Conservation (phyloP, 2,113 vertebrate genomes). For the Muscicapa adusta region DNA sequence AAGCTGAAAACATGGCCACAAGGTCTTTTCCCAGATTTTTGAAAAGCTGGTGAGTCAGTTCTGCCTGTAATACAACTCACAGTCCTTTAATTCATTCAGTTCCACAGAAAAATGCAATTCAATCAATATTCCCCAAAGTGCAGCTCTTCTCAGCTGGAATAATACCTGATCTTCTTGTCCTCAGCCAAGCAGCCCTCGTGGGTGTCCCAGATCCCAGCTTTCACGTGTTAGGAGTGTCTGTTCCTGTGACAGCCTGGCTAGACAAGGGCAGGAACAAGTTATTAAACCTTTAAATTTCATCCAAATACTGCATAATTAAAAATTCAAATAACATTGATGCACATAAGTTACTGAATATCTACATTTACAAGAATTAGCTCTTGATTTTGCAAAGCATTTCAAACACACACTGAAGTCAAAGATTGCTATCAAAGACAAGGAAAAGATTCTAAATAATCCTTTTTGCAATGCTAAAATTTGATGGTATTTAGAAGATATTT, state of each 20-base stretch:
- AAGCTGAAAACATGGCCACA: neutral
- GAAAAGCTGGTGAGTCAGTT: neutral
- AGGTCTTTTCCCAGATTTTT: neutral
- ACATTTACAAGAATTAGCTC: neutral
- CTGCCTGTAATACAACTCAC: neutral
- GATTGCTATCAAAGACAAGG: neutral
- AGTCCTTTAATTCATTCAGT: neutral
- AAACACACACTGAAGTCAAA: neutral
- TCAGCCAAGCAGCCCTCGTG: neutral
- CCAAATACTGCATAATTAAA: neutral
- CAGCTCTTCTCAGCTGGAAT: neutral
- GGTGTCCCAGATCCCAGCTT: neutral
- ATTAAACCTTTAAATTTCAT: neutral
- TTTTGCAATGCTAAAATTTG: neutral
- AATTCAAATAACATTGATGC: neutral
- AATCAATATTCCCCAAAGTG: neutral
- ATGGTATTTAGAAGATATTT: neutral
- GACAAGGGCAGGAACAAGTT: neutral
- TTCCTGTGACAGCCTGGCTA: neutral
- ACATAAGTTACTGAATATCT: neutral
- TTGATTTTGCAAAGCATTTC: neutral
- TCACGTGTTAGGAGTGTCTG: neutral
- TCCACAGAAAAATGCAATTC: neutral
- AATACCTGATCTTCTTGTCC: neutral
- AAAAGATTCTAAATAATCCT: neutral